Evolutionary conservation across 2,888 invertebrate genomes (phyloP), one percentile per base, ranked within the genome.

Genomic region (Dicranocentrus wangi): DNA sequence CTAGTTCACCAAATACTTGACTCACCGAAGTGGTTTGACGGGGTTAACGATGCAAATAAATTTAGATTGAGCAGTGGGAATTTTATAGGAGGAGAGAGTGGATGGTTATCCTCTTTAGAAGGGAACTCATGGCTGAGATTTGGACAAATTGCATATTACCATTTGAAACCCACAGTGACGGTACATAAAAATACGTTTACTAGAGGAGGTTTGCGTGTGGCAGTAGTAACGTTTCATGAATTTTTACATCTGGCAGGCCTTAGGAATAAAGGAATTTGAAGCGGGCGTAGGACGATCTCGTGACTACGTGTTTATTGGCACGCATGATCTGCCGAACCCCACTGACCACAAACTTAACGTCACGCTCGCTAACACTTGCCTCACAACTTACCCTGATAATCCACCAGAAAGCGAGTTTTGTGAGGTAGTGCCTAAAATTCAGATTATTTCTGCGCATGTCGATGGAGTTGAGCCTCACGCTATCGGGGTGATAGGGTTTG

Each of bases 81-180:
- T 70, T 42, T 86, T 13, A 82, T 85, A 27, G 85, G 85, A 2
- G 86, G 86, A 3, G 84, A 85, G 71, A 85, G 73, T 66, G 86
- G 86, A 0, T 85, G 85, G 81, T 10, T 86, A 2, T 71, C 82
- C n/a, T n/a, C n/a, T 51, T 13, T 75, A 0, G 21, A 27, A 42
- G 19, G 7, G 23, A n/a, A 63, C 25, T 42, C 28, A 21, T 60
- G 60, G 78, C 13, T 3, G 7, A 47, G 43, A 15, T 85, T 69
- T 70, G 84, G 84, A 10, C 17, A 63, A 8, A 8, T 83, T 13
- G 42, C 82, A 0, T 10, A 43, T 17, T n/a, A 75, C 0, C 66
- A 58, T 21, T 83, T 82, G 43, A 70, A 70, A 21, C 84, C 83
- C 1, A 25, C 39, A 17, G 73, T 21, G 2, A 78, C 73, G 83